Percentiles rank a stretch among this genome's conserved stretches.
Evolutionary conservation across 1,140 invertebrate genomes (phyloP).

Genomic region (Cataglyphis hispanica): DNA sequence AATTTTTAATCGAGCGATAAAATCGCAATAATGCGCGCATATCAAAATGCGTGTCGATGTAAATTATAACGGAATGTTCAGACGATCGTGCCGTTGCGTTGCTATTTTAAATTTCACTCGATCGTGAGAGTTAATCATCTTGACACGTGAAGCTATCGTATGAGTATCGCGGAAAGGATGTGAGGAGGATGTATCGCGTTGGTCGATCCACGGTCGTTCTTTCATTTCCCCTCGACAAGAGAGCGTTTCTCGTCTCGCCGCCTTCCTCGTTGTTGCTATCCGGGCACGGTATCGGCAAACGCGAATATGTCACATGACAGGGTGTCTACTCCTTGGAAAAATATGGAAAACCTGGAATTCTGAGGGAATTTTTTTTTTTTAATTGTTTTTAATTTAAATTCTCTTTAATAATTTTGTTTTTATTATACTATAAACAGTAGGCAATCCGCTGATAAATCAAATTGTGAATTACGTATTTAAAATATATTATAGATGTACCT

Average conservation of each 20-base stretch:
- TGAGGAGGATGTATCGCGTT: conserved; percentile 42
- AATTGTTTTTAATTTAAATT: no score
- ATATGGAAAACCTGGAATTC: no score
- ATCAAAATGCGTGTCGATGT: background rate
- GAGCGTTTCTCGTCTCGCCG: conserved; percentile 11
- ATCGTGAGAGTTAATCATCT: conserved; percentile 23
- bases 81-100: background rate
- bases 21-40: background rate
- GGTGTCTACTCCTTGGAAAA: no score
- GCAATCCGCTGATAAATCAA: no score
- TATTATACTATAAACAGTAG: no score
- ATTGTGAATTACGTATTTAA: no score
- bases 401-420: no score
- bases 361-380: no score
- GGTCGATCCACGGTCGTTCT: conserved; percentile 42
- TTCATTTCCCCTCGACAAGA: conserved; percentile 40
- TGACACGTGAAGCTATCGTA: conserved; percentile 12
- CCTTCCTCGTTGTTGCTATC: conserved; percentile 24
- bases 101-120: background rate
- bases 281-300: conserved; percentile 28
- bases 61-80: background rate
- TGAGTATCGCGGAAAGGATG: conserved; percentile 16
- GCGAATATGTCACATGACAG: background rate
- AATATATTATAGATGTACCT: no score
- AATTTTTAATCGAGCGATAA: conserved; percentile 6